These are phyloP conservation scores for Trichosurus vulpecula DNA, from an alignment of 2,797 vertebrate genomes.

Conservation along the genomic window DNA sequence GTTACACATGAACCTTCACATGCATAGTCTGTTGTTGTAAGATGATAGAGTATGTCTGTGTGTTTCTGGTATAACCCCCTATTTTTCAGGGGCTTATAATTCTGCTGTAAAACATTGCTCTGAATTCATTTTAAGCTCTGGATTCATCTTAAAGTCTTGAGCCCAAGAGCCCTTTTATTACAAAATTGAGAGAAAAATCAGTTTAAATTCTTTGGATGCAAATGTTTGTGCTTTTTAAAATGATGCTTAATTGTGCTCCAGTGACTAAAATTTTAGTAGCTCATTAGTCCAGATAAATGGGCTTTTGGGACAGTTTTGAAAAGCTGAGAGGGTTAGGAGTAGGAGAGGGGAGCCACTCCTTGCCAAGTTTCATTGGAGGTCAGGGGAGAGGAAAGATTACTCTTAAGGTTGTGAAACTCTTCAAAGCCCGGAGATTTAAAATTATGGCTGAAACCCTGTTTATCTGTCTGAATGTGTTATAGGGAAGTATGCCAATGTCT, in stretches of 20 bases:
- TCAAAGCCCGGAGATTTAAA: conserved; percentile 56
- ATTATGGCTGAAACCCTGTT: conserved; percentile 42
- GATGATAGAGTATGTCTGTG: conserved; percentile 76
- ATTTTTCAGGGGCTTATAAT: conserved; percentile 81
- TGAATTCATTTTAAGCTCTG: conserved; percentile 65
- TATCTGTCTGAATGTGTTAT: not conserved
- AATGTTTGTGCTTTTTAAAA: conserved; percentile 79
- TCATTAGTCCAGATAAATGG: conserved; percentile 74
- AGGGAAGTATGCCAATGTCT: not conserved
- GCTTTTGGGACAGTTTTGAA: conserved; percentile 70
- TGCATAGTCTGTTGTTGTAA: conserved; percentile 74
- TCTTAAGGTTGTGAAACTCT: conserved; percentile 36
- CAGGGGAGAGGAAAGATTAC: conserved; percentile 28
- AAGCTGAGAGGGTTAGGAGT: not conserved
- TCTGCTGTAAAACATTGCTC: conserved; percentile 80
- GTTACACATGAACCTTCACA: conserved; percentile 70
- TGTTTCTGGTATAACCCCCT: conserved; percentile 79
- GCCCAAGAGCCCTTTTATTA: conserved; percentile 80
- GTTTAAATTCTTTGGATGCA: conserved; percentile 80
- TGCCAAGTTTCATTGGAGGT: conserved; percentile 39
- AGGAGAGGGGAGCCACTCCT: conserved; percentile 21
- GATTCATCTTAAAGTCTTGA: conserved; percentile 65
- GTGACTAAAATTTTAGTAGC: conserved; percentile 76
- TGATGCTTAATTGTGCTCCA: conserved; percentile 81
- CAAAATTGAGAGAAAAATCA: conserved; percentile 68